Evolutionary conservation across 2,888 invertebrate genomes (phyloP).

Genomic region (Drosophila nr. medialis): DNA sequence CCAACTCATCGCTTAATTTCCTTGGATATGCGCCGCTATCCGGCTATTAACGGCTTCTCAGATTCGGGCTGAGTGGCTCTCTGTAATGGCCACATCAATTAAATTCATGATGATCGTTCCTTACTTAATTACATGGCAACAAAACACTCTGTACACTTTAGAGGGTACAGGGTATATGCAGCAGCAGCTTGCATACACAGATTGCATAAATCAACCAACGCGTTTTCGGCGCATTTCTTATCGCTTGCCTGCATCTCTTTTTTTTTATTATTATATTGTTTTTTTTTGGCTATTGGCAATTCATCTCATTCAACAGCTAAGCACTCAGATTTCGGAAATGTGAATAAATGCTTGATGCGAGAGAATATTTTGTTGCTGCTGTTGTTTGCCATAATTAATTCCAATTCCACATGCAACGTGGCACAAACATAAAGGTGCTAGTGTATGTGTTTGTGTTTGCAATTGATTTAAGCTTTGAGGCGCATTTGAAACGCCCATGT

Average conservation of each 20-base stretch:
- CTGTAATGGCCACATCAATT: neutral
- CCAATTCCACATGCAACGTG: slow-evolving; percentile 78
- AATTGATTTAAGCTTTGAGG: slow-evolving; percentile 42
- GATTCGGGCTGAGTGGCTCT: neutral
- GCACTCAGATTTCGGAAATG: slow-evolving; percentile 37
- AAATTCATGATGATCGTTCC: neutral
- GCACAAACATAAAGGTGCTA: slow-evolving; percentile 4
- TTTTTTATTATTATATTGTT: neutral
- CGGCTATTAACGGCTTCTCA: neutral
- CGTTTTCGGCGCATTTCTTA: slow-evolving; percentile 70
- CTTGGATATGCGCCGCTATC: neutral
- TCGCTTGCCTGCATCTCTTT: slow-evolving; percentile 71
- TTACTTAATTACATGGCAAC: neutral
- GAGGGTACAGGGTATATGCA: slow-evolving; percentile 24
- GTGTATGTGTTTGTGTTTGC: slow-evolving; percentile 7
- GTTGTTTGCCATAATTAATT: slow-evolving; percentile 79
- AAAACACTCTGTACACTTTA: neutral
- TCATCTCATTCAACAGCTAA: slow-evolving; percentile 57
- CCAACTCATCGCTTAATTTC: neutral
- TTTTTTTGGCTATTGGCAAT: slow-evolving; percentile 59
- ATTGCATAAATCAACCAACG: slow-evolving; percentile 70
- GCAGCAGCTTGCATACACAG: slow-evolving; percentile 23
- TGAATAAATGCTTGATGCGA: slow-evolving; percentile 14
- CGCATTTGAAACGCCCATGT: slow-evolving; percentile 59
- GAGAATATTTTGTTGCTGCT: slow-evolving; percentile 34